Percentiles rank a stretch among this genome's conserved stretches.
These are phyloP conservation scores for Atractosteus spatula DNA, from an alignment of 2,113 vertebrate genomes.

Conservation along the genomic window DNA sequence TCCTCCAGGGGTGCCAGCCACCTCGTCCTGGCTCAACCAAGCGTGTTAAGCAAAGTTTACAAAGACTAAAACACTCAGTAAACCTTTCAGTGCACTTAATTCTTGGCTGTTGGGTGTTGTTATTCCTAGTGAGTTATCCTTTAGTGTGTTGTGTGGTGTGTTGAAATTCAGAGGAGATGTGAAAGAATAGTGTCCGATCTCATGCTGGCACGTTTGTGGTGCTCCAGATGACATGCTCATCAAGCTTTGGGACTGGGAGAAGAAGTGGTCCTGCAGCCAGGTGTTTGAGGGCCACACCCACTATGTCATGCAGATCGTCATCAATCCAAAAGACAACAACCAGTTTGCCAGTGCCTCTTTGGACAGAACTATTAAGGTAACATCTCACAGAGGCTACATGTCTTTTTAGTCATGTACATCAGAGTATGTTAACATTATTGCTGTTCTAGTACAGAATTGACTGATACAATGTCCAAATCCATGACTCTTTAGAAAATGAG, in stretches of 20 bases:
- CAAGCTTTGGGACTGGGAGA: constrained; percentile 99
- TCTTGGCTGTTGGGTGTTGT: no score
- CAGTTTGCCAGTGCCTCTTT: constrained; percentile 97
- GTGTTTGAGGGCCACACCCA: constrained; percentile 99
- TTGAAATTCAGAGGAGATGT: no score
- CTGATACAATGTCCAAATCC: neutral
- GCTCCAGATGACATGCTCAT: constrained; percentile 95
- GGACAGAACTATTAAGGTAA: constrained; percentile 96
- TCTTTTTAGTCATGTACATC: neutral
- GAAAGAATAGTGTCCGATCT: neutral
- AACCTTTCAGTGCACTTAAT: no score
- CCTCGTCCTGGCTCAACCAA: no score
- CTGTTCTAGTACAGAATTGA: no score
- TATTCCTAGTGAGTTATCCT: no score
- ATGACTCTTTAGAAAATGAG: neutral
- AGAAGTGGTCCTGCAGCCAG: constrained; percentile 97
- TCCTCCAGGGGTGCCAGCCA: no score
- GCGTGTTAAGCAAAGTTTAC: no score
- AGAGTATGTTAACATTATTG: no score
- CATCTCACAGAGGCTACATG: neutral
- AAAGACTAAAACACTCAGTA: no score
- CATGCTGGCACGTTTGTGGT: constrained; percentile 17
- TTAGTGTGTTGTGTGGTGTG: no score
- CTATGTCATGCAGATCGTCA: constrained; percentile 98
- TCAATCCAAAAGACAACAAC: constrained; percentile 98